phyloP scores from a whole-genome alignment of 1,140 invertebrate species.

The Zaprionus ornatus region DNA sequence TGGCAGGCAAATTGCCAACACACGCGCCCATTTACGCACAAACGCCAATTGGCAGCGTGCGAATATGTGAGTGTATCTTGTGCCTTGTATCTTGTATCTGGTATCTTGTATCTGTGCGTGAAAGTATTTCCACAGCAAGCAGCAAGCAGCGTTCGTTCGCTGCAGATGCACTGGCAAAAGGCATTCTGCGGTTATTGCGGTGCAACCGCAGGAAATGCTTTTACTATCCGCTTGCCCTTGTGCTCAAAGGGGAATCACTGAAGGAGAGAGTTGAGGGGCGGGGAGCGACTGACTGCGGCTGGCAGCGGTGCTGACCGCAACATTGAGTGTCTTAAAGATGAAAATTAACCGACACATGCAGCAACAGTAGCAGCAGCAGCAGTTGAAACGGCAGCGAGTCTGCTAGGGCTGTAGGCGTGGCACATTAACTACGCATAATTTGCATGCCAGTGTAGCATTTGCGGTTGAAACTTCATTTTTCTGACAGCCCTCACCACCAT shows the following conservation, averaged over 20 bases:
- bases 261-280: not conserved
- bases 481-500: not conserved
- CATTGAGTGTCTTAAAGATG: conserved; percentile 80
- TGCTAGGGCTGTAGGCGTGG: conserved; percentile 13
- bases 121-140: conserved; percentile 34
- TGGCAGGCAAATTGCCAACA: conserved; percentile 1
- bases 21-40: not conserved
- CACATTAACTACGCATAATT: conserved; percentile 76
- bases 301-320: conserved; percentile 55
- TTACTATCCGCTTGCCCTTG: conserved; percentile 41
- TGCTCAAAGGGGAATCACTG: conserved; percentile 34
- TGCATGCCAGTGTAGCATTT: conserved; percentile 72
- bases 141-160: not conserved
- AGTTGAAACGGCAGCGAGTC: not conserved
- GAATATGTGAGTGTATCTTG: conserved; percentile 14
- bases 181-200: conserved; percentile 69
- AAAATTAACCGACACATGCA: conserved; percentile 68
- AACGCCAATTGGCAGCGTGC: conserved; percentile 13
- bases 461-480: conserved; percentile 75
- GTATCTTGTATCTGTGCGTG: conserved; percentile 22
- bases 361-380: not conserved
- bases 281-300: not conserved
- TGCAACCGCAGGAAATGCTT: conserved; percentile 64
- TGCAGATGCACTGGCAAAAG: conserved; percentile 45
- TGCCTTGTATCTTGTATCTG: conserved; percentile 8